These are phyloP conservation scores for Rhineura floridana DNA, from an alignment of 2,113 vertebrate species.

Conservation along the genomic window DNA sequence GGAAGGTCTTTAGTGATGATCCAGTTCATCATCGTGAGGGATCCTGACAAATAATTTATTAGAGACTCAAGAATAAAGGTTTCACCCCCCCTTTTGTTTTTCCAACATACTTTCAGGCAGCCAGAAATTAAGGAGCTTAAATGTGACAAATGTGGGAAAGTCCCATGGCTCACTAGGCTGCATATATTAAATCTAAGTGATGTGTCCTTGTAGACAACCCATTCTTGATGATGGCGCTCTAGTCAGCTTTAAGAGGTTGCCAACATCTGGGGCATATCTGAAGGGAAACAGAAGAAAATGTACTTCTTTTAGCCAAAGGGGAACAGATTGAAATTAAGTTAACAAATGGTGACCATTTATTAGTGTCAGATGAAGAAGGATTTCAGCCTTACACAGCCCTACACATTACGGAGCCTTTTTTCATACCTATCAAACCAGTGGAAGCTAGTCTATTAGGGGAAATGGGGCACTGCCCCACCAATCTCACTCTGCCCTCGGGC, in stretches of 20 bases:
- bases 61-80: neutral
- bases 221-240: neutral
- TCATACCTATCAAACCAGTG: neutral
- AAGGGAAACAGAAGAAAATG: neutral
- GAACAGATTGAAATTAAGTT: neutral
- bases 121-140: conserved; percentile 12
- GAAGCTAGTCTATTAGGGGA: no score
- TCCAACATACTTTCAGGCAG: neutral
- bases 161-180: neutral
- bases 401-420: neutral
- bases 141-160: conserved; percentile 26
- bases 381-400: neutral
- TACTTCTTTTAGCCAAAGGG: neutral
- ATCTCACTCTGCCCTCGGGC: no score
- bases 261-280: neutral
- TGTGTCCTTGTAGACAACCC: rapidly evolving
- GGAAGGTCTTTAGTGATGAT: no score
- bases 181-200: neutral
- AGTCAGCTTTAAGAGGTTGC: neutral
- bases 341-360: neutral
- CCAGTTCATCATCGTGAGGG: neutral
- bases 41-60: neutral
- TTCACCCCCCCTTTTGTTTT: no score
- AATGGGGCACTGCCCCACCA: no score
- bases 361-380: neutral